Conservation (phyloP, 2,888 invertebrate genomes). For the Chalcis sispes region DNA sequence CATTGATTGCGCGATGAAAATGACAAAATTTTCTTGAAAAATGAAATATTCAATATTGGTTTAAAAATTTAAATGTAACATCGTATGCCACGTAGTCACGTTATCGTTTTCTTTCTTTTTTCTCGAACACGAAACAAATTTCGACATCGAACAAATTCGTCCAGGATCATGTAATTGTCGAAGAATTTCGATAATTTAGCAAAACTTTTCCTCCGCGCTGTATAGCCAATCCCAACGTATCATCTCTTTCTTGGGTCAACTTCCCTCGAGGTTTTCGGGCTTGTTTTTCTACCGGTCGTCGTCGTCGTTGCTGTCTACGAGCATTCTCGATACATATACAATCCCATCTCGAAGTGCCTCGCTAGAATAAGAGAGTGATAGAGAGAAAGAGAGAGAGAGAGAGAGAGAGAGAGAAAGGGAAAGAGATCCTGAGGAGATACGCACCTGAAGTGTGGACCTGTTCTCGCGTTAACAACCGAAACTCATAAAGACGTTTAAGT, state of each 20-base stretch:
- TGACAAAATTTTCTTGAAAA: too few relatives aligned
- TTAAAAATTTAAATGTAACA: too few relatives aligned
- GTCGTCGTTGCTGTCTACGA: background rate
- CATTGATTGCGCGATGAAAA: too few relatives aligned
- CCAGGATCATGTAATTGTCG: too few relatives aligned
- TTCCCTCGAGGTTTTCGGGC: slow-evolving; percentile 15
- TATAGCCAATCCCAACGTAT: background rate
- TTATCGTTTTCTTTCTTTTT: too few relatives aligned
- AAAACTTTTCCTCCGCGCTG: too few relatives aligned
- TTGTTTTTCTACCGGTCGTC: slow-evolving; percentile 32
- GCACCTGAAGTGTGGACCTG: slow-evolving; percentile 63
- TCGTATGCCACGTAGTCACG: too few relatives aligned
- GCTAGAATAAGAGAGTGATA: background rate
- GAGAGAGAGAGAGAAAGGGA: background rate
- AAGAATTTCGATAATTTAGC: background rate
- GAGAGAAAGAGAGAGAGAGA: background rate
- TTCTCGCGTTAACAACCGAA: slow-evolving; percentile 74
- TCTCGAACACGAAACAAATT: too few relatives aligned
- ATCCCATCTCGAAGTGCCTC: background rate
- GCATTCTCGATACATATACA: slow-evolving; percentile 8
- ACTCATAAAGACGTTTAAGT: slow-evolving; percentile 75
- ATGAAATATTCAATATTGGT: too few relatives aligned
- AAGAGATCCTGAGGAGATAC: slow-evolving; percentile 59
- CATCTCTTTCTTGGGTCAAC: background rate
- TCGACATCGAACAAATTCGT: too few relatives aligned